Base-by-base conservation (phyloP, 23 tunicate species). In the Styela plicata region DNA sequence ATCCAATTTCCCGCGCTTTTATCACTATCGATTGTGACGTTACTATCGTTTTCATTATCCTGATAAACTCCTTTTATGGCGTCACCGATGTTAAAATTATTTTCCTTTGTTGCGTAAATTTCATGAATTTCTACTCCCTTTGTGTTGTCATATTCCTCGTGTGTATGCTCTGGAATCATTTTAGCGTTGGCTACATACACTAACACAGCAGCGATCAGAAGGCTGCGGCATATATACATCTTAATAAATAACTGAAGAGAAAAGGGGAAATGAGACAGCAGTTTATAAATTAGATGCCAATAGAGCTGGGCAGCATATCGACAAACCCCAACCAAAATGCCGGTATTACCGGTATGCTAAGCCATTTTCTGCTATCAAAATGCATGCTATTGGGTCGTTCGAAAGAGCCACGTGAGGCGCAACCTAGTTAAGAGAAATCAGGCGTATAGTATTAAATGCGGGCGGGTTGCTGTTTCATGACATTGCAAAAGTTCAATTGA, bases 1-100 rank as follows among this genome's bases (percentile, higher is more conserved):
- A 67, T 67, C 71, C 71, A 67, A 16, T 67, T 67, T 67, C 31
- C 71, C 2, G 57, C 57, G 57, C 57, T 44, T 44, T 67, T 22
- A 18, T 1, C 71, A 1, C 19, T 18, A 18, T 22, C 31, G 17
- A 7, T 65, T 65, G 31, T 67, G 71, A 25, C 71, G 71, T 67
- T 22, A 29, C 71, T 44, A 44, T 44, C 57, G 13, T 44, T 5
- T 44, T 44, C 57, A 7, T 7, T 5, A 44, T 44, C 57, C 13
- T 44, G 57, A 44, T 5, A 44, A 5, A 44, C 7, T 5, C 13
- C 57, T 44, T 44, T 44, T 44, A 44, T 67, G 71, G 22, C 71
- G 71, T 67, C 24, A 67, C 22, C 16, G 24, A 18, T 22, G n/a
- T 67, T 22, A 22, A 24, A 18, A 16, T 25, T 24, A 24, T 67